Percentiles rank a stretch among this genome's conserved stretches.
phyloP scores from a whole-genome alignment of 2,888 invertebrate genomes.

The Syrphus vitripennis region DNA sequence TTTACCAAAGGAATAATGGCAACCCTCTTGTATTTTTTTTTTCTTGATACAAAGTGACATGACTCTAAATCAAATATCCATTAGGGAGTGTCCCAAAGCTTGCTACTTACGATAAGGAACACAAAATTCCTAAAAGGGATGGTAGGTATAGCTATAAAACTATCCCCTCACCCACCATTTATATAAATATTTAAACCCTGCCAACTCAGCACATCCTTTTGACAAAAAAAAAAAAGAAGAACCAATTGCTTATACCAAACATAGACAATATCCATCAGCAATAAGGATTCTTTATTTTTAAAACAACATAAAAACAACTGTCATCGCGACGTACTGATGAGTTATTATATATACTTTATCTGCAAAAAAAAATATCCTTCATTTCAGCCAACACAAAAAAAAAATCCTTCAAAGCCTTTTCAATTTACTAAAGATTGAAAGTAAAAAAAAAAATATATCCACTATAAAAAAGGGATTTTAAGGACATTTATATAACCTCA shows the following conservation, averaged over 20 bases:
- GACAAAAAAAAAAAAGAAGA: neutral
- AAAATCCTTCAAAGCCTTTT: neutral
- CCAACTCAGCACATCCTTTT: neutral
- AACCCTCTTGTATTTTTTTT: conserved; percentile 52
- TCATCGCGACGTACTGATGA: conserved; percentile 56
- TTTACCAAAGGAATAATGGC: conserved; percentile 40
- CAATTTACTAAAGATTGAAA: neutral
- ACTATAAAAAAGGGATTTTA: conserved; percentile 52
- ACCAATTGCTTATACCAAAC: conserved; percentile 2
- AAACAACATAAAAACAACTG: conserved; percentile 51
- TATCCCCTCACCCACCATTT: conserved; percentile 18
- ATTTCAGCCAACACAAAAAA: neutral
- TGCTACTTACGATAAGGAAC: neutral
- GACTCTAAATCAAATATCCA: conserved; percentile 63
- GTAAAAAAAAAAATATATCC: neutral
- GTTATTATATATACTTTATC: conserved; percentile 49
- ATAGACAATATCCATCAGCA: neutral
- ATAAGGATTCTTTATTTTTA: conserved; percentile 21
- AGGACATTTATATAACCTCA: conserved; percentile 54
- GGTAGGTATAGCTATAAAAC: conserved; percentile 29
- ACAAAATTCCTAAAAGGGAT: conserved; percentile 28
- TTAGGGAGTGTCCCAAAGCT: conserved; percentile 48
- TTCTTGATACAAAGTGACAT: conserved; percentile 49
- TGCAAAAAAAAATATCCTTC: neutral
- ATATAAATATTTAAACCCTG: neutral